Evolutionary conservation across 2,888 invertebrate genomes (phyloP).

Genomic region (Synanthedon formicaeformis): DNA sequence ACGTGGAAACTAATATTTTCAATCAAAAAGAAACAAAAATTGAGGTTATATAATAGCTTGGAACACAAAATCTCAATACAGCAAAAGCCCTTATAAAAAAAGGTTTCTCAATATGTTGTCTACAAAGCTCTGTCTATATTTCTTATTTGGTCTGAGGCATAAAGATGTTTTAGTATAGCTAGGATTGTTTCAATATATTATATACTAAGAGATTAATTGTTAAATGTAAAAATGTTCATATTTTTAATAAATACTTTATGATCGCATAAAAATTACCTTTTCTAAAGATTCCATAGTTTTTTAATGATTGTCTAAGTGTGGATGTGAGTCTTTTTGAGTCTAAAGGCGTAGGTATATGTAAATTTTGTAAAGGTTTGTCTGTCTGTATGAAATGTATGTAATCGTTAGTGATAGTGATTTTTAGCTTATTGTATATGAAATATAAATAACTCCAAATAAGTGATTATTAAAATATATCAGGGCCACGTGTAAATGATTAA

Average conservation of each 20-base stretch:
- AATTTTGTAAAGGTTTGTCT: slow-evolving; percentile 53
- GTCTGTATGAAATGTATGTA: not conserved
- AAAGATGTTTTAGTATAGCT: not conserved
- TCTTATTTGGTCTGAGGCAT: too few relatives aligned
- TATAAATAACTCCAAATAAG: not conserved
- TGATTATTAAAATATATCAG: not conserved
- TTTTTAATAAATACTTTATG: slow-evolving; percentile 27
- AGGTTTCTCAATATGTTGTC: too few relatives aligned
- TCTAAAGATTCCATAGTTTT: slow-evolving; percentile 54
- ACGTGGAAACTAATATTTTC: too few relatives aligned
- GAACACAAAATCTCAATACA: too few relatives aligned
- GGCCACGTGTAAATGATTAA: not conserved
- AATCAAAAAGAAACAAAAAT: too few relatives aligned
- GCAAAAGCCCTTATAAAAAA: too few relatives aligned
- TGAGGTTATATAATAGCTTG: too few relatives aligned
- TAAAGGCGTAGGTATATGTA: slow-evolving; percentile 31
- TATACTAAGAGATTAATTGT: not conserved
- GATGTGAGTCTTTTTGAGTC: slow-evolving; percentile 23
- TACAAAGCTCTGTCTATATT: too few relatives aligned
- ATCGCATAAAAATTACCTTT: slow-evolving; percentile 10
- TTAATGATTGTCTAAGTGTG: slow-evolving; percentile 23
- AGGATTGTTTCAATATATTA: not conserved
- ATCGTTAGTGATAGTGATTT: not conserved
- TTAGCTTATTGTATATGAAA: slow-evolving; percentile 13
- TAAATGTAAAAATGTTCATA: slow-evolving; percentile 22